These are phyloP conservation scores for Stenchaetothrips biformis DNA, from an alignment of 2,888 invertebrate species.

Conservation along the genomic window DNA sequence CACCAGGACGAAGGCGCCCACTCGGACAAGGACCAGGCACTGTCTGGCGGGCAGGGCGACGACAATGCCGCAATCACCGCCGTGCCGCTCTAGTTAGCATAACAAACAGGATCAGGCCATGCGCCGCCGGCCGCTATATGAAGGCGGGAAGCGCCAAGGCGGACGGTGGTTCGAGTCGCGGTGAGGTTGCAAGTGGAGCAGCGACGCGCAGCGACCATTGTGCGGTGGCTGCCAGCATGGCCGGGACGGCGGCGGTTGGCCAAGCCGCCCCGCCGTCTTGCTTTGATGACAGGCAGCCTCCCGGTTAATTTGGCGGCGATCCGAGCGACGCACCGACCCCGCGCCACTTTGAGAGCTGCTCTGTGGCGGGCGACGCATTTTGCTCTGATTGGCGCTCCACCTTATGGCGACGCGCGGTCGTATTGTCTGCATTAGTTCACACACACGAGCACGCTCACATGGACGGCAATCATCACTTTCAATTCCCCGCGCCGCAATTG, in stretches of 20 bases:
- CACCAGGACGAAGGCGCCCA: not conserved
- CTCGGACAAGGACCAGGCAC: not conserved
- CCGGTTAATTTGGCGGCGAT: constrained; percentile 1
- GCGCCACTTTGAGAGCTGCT: no score
- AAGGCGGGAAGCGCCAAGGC: not conserved
- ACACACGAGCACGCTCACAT: no score
- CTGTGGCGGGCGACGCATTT: no score
- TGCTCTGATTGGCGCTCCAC: no score
- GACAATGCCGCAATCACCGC: constrained; percentile 17
- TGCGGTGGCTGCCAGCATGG: not conserved
- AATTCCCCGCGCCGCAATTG: no score
- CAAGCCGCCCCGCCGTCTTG: not conserved
- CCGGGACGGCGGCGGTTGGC: not conserved
- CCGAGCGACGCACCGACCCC: not conserved
- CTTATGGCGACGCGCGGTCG: no score
- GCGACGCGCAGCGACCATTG: not conserved
- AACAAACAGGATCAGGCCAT: constrained; percentile 16
- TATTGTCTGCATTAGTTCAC: no score
- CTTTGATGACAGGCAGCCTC: not conserved
- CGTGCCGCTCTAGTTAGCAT: constrained; percentile 14
- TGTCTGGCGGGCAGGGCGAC: not conserved
- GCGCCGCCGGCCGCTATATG: not conserved
- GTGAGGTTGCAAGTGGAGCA: not conserved
- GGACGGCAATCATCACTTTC: no score
- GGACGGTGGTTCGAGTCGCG: not conserved